Evolutionary conservation across 2,888 invertebrate genomes (phyloP), one percentile per base, ranked within the genome.

Genomic region (Eupsilia transversa): DNA sequence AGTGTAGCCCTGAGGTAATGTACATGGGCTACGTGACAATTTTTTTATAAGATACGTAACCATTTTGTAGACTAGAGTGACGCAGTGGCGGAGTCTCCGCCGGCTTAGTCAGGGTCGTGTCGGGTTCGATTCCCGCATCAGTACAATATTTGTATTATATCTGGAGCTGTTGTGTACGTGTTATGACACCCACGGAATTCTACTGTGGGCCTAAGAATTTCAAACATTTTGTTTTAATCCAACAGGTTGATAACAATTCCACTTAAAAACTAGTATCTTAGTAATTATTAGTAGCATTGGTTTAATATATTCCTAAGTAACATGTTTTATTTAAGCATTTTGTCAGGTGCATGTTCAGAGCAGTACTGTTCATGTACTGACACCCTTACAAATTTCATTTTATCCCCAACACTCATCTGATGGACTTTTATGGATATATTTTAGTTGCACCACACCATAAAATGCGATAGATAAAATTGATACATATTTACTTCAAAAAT

Each of bases 131-230:
- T 80, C 41, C 57, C 64, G 14, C 80, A 59, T 82, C 84, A 80
- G 46, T 71, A 67, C 57, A 74, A 70, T 67, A 69, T 70, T 69
- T 77, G 52, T 71, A 64, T 68, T 56, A 63, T 46, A 68, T 71
- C 82, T 65, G 82, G 78, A 68, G 66, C 67, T 38, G 77, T 59
- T 59, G 70, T 75, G 52, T 70, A 57, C 65, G 78, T 71, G 49
- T 70, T 77, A 76, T 49, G 60, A 65, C 72, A 67, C 84, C 72
- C 84, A 84, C 61, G 68, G 76, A 60, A 84, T 76, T 64, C 43
- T 80, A 84, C 57, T 82, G 84, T 82, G 80, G 84, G 84, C 76
- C 80, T 80, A 83, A 56, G 70, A 80, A 83, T 84, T 74, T 67
- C 56, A 83, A 84, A 83, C 52, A 77, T 54, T 72, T 56, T 71